Evolutionary conservation across 2,113 vertebrate genomes (phyloP).

Genomic region (Stigmatopora nigra): DNA sequence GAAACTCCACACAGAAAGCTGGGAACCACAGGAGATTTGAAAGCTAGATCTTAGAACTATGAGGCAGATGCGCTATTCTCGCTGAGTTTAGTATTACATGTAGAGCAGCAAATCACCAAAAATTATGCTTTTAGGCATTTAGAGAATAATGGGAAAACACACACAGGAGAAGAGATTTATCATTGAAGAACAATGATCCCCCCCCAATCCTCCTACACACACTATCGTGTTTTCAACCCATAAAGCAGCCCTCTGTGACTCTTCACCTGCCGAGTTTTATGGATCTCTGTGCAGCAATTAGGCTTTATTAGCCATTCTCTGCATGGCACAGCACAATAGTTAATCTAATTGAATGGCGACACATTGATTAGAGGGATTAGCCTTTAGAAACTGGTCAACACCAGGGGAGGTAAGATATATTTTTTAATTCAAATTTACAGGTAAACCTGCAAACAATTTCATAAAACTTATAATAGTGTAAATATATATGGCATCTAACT

Average conservation of each 20-base stretch:
- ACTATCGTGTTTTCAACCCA: slow-evolving; percentile 34
- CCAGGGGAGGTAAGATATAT: slow-evolving; percentile 16
- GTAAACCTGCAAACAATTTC: slow-evolving; percentile 5
- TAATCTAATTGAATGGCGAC: slow-evolving; percentile 55
- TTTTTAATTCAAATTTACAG: background rate
- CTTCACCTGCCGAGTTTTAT: slow-evolving; percentile 62
- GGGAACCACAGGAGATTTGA: no score
- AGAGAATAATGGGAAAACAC: slow-evolving; percentile 53
- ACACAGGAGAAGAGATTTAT: slow-evolving; percentile 42
- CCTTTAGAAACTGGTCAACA: slow-evolving; percentile 31
- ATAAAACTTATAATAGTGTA: background rate
- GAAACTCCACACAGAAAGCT: no score
- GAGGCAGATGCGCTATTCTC: slow-evolving; percentile 21
- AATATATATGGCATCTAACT: background rate
- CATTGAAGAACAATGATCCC: slow-evolving; percentile 53
- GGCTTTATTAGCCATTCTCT: slow-evolving; percentile 63
- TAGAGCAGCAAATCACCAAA: slow-evolving; percentile 38
- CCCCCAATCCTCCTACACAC: background rate
- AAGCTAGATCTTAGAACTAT: no score
- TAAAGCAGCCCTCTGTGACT: slow-evolving; percentile 48
- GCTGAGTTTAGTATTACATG: slow-evolving; percentile 66
- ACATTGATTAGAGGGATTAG: slow-evolving; percentile 55
- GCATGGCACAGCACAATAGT: slow-evolving; percentile 54
- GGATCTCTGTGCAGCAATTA: slow-evolving; percentile 61
- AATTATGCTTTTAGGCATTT: slow-evolving; percentile 45